Percentiles rank a stretch among this genome's conserved stretches.
These are phyloP conservation scores for Strigamia crassipes DNA, from an alignment of 2,888 invertebrate genomes.

Conservation along the genomic window DNA sequence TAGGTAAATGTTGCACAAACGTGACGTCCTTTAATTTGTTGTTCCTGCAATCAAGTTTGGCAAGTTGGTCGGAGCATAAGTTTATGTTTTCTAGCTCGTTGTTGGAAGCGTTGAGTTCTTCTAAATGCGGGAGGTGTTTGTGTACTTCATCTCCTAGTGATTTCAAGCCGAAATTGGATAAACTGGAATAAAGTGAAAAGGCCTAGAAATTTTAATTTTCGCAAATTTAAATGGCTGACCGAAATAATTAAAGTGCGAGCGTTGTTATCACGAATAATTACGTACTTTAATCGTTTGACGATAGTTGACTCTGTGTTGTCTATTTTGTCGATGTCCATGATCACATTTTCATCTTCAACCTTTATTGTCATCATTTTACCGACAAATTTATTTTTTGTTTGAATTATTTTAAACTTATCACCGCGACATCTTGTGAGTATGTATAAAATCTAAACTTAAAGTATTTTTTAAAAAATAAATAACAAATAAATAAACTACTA, in stretches of 20 bases:
- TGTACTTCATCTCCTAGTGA: not conserved
- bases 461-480: too few species aligned
- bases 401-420: too few species aligned
- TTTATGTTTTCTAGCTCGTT: constrained; percentile 1
- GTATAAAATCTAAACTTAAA: too few species aligned
- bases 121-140: not conserved
- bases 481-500: too few species aligned
- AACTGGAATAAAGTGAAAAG: not conserved
- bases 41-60: constrained; percentile 19
- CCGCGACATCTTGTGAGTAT: too few species aligned
- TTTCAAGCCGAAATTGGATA: not conserved
- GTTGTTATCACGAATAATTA: not conserved
- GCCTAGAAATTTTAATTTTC: not conserved
- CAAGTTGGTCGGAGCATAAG: not conserved
- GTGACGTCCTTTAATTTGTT: not conserved
- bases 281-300: not conserved
- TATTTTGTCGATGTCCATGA: too few species aligned
- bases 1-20: constrained; percentile 17
- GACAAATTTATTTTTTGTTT: too few species aligned
- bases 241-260: not conserved
- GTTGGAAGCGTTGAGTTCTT: constrained; percentile 12
- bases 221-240: not conserved
- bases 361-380: too few species aligned
- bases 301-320: not conserved
- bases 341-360: too few species aligned